Conservation (phyloP, 2,113 vertebrate species). For the Coptodon rendalli region DNA sequence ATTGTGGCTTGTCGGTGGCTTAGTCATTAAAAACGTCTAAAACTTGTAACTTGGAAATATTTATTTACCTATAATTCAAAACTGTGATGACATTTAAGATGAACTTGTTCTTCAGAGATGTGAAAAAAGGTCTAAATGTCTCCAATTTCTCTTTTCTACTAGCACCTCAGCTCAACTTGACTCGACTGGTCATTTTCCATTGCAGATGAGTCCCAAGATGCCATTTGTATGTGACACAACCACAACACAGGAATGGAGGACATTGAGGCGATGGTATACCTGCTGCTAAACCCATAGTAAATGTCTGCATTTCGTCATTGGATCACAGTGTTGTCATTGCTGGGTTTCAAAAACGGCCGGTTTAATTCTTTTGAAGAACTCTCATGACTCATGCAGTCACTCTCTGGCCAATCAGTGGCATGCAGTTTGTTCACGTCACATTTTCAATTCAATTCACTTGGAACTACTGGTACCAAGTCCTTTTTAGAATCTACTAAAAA, state of each 20-base stretch:
- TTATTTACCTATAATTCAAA: not conserved
- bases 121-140: accelerated
- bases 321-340: not conserved
- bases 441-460: not conserved
- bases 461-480: not conserved
- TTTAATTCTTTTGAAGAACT: not conserved
- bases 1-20: accelerated
- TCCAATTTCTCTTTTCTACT: not conserved
- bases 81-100: not conserved
- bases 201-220: accelerated
- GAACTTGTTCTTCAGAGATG: accelerated
- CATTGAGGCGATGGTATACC: not conserved
- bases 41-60: not conserved
- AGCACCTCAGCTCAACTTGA: not conserved
- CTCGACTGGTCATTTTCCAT: not conserved
- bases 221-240: not conserved
- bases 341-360: accelerated
- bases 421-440: not conserved
- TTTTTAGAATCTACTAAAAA: not conserved
- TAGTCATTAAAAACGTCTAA: not conserved
- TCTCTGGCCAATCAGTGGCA: not conserved
- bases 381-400: not conserved
- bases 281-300: not conserved
- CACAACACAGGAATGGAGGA: not conserved
- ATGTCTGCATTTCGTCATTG: accelerated